These are phyloP conservation scores for Antechinus flavipes DNA, from an alignment of 2,113 vertebrate genomes.

Conservation along the genomic window DNA sequence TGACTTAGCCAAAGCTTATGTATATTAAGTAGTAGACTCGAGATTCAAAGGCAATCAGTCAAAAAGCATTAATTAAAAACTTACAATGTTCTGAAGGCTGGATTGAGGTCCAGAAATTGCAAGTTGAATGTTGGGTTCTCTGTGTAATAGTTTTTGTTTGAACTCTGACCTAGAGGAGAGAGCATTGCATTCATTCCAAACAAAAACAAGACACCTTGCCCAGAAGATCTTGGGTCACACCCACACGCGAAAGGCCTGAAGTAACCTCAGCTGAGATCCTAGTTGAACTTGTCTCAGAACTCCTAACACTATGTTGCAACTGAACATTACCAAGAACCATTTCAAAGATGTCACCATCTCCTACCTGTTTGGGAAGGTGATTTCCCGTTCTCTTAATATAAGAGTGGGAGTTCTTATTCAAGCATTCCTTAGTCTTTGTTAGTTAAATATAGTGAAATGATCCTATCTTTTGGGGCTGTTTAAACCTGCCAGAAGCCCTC, in stretches of 20 bases:
- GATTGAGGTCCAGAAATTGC: not conserved
- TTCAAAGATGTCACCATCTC: conserved; percentile 68
- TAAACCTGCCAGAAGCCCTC: conserved; percentile 76
- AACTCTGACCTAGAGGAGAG: not conserved
- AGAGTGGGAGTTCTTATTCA: conserved; percentile 70
- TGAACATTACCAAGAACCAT: conserved; percentile 71
- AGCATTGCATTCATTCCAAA: not conserved
- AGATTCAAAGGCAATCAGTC: not conserved
- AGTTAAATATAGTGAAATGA: conserved; percentile 78
- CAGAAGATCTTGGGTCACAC: not conserved
- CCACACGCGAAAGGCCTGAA: not conserved
- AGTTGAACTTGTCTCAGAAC: conserved; percentile 73
- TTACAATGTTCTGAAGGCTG: not conserved
- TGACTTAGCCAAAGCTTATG: not conserved
- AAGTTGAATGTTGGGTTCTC: not conserved
- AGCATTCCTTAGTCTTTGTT: conserved; percentile 72
- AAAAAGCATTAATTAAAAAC: not conserved
- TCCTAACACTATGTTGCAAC: conserved; percentile 71
- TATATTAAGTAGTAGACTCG: not conserved
- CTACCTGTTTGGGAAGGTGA: conserved; percentile 78
- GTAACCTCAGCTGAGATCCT: conserved; percentile 76
- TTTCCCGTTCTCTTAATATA: conserved; percentile 67
- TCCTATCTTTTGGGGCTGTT: conserved; percentile 74
- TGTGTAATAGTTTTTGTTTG: not conserved
- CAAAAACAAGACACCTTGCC: not conserved